Evolutionary conservation across 2,113 vertebrate species (phyloP).

Genomic region (Rousettus leschenaultii): DNA sequence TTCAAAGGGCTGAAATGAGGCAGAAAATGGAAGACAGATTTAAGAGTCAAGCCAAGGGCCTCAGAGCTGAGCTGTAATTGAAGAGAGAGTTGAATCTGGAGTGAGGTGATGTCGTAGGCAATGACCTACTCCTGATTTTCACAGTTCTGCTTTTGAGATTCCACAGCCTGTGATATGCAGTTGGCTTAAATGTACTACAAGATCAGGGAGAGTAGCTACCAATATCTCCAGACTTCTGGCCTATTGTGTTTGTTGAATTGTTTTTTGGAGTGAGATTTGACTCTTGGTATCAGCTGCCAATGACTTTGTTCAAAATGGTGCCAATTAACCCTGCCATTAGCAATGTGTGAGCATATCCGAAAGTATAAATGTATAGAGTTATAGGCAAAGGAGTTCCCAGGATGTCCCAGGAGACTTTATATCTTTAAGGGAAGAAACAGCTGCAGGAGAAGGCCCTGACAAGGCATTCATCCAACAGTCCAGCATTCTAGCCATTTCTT

Average conservation of each 20-base stretch:
- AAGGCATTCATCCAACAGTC: neutral
- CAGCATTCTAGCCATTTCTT: neutral
- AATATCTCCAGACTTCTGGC: neutral
- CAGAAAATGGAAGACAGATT: neutral
- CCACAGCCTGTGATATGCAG: neutral
- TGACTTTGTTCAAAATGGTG: neutral
- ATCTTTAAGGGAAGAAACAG: neutral
- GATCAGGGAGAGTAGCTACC: neutral
- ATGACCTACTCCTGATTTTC: neutral
- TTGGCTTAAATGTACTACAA: neutral
- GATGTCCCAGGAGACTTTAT: neutral
- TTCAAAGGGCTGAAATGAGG: neutral
- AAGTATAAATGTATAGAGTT: neutral
- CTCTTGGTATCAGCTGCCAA: neutral
- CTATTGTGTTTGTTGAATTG: neutral
- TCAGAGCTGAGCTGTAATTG: neutral
- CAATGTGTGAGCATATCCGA: neutral
- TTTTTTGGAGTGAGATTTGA: neutral
- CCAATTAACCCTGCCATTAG: neutral
- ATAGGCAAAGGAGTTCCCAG: neutral
- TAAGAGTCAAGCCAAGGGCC: neutral
- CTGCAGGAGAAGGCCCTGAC: neutral
- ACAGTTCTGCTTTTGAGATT: neutral
- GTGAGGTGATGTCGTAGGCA: neutral
- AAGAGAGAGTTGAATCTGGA: neutral